Evolutionary conservation across 2,113 vertebrate genomes (phyloP), one percentile per base, ranked within the genome.

Genomic region (Ovis aries): DNA sequence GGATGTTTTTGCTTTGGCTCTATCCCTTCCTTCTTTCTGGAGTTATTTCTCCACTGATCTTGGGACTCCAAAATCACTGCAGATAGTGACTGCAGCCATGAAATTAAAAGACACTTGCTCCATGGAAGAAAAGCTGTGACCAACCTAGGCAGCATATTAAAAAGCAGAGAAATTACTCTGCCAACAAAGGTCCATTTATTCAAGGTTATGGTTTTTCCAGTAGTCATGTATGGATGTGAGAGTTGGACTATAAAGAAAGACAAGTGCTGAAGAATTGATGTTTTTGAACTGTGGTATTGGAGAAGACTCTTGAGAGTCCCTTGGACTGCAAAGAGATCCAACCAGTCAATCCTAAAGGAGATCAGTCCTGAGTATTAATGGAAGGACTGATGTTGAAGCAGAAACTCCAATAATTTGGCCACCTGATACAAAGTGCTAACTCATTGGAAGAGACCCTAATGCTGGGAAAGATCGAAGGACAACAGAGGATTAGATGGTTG

Each of bases 261-360:
- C 1, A 1, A 71, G 67, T 9, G 0, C 19, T 0, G 5, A 71
- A 6, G 5, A 71, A 40, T 6, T 40, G n/a, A 23, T 36, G n/a
- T 5, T 40, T 71, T 23, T 40, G 19, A 40, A 40, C 19, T 40
- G 19, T 40, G n/a, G 10, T 23, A 2, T 71, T 71, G 19, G 67
- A 71, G 19, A 36, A 71, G 19, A 71, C n/a, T 40, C 67, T 71
- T 23, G n/a, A 36, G 67, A 71, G 67, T 71, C 67, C 19, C 10
- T 71, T 71, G 67, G 67, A 40, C 36, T 40, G n/a, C 19, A 71
- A 71, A 19, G 67, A 71, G 19, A 71, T 71, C n/a, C 67, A 71
- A 40, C 67, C n/a, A 40, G 67, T 40, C n/a, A 5, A 23, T 71
- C 10, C 67, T 71, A 40, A 71, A 23, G n/a, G n/a, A 36, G n/a